Base-by-base conservation (phyloP, 92 coral and sea anemone genomes). In the Scolanthus callimorphus region DNA sequence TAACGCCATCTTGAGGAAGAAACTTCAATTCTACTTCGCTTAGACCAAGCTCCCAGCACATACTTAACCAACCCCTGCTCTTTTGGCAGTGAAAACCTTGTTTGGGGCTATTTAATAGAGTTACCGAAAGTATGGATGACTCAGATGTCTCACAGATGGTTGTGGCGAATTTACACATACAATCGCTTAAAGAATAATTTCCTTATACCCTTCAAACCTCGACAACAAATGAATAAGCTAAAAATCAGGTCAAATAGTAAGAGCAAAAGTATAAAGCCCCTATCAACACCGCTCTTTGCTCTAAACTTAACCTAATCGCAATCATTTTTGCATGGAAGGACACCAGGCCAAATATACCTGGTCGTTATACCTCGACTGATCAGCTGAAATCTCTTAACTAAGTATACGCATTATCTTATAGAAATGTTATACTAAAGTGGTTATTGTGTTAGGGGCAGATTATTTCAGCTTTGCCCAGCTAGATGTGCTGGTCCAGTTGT, bases 391-490 rank as follows among this genome's bases (percentile, higher is more conserved):
- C 25, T 31, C 57, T 21, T 68, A 55, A 68, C 39, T 68, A 56
- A 29, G 62, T 45, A 31, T 53, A 28, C 15, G 47, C 45, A 45
- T 68, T 68, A 45, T 68, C 57, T 68, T 29, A n/a, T 45, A 22
- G 47, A 45, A 68, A 39, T 25, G 56, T 29, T 38, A 46, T 9
- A 46, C 52, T 46, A 46, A 19, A 46, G 85, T 50, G 60, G 64
- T 74, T 74, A 85, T 85, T 75, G 76, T 46, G 62, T 68, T 65
- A 27, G 44, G 27, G 20, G 39, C 51, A 64, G 80, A 67, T 77
- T 30, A 39, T 70, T 77, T 78, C 49, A 60, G 84, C 73, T 77
- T 76, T 62, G 39, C 54, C 11, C 24, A 70, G 19, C 8, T 29
- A 21, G 19, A 27, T 68, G 52, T 67, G 77, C 62, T 49, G 77